Evolutionary conservation across 2,113 vertebrate species (phyloP).

Genomic region (Cololabis saira): DNA sequence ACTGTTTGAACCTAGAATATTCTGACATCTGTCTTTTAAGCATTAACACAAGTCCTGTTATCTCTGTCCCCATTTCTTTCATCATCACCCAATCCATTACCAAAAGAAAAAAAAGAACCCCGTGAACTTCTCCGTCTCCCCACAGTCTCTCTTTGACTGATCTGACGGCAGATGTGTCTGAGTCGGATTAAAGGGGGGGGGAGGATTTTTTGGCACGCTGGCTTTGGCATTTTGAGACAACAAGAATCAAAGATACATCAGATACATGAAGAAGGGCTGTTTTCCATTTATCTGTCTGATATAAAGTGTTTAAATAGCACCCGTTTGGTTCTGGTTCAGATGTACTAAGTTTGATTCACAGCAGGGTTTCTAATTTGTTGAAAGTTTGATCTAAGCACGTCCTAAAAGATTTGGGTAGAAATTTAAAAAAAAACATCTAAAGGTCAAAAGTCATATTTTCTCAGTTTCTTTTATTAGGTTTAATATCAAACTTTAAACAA

Average conservation of each 20-base stretch:
- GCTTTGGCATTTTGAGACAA: slow-evolving; percentile 63
- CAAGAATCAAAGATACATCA: slow-evolving; percentile 60
- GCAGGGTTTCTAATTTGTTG: too few species aligned
- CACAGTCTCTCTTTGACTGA: slow-evolving; percentile 29
- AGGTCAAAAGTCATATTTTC: too few species aligned
- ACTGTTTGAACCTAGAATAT: slow-evolving; percentile 28
- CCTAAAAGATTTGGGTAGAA: too few species aligned
- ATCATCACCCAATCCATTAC: slow-evolving; percentile 44
- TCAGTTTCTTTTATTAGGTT: too few species aligned
- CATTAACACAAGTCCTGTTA: slow-evolving; percentile 31
- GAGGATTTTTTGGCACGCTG: slow-evolving; percentile 51
- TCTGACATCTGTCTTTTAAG: slow-evolving; percentile 47
- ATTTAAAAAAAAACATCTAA: too few species aligned
- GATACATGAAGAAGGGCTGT: slow-evolving; percentile 50
- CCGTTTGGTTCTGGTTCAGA: too few species aligned
- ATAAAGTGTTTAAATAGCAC: too few species aligned
- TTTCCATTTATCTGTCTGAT: slow-evolving; percentile 48
- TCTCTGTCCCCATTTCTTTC: slow-evolving; percentile 45
- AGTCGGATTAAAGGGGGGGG: slow-evolving; percentile 51
- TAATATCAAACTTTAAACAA: too few species aligned
- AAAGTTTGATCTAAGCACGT: too few species aligned
- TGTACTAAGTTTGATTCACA: too few species aligned
- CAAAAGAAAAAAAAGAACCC: slow-evolving; percentile 41
- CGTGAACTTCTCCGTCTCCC: slow-evolving; percentile 29
- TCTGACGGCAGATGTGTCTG: slow-evolving; percentile 60